Base-by-base conservation (phyloP, 2,888 invertebrate genomes). In the Dryobotodes eremita region DNA sequence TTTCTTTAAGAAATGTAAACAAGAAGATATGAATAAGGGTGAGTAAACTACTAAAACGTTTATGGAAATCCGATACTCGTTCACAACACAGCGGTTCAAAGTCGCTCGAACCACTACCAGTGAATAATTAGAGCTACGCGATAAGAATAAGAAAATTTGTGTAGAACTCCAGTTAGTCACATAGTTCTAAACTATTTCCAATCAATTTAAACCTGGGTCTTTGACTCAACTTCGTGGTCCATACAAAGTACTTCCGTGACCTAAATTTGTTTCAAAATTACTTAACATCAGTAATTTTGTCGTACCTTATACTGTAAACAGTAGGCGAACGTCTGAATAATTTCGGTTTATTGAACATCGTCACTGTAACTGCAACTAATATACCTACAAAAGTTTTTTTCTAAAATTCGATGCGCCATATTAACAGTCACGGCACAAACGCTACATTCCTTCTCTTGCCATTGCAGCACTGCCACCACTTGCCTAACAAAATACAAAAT, bases 1-100 rank as follows among this genome's bases (percentile, higher is more conserved):
- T 1, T 98, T 98, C 93, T 98, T 98, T 90, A 94, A 93, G 71
- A 93, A 92, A 26, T 94, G 94, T 64, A 92, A 94, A 11, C 80
- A 89, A 13, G 92, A 93, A 71, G 89, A 94, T 86, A 64, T 91
- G 31, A 75, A 75, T 5, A 93, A 92, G 86, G 94, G 96, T 95
- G 88, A 75, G 70, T 73, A 36, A 53, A 53, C 36, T 4, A 53
- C 36, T 4, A 46, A 64, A 48, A 55, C 5, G 64, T 15, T 86
- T 55, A 66, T 11, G 17, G 13, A 26, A 55, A 46, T 17, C 13
- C 10, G 13, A n/a, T 42, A 20, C 4, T 23, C 7, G 1, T 10
- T 48, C 15, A 50, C 20, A 36, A n/a, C 6, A 68, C n/a, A 15
- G 17, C 13, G 20, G 20, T 26, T 57, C 8, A 0, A 53, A 36